Base-by-base conservation (phyloP, 2,113 vertebrate genomes). In the Pampusana beccarii region DNA sequence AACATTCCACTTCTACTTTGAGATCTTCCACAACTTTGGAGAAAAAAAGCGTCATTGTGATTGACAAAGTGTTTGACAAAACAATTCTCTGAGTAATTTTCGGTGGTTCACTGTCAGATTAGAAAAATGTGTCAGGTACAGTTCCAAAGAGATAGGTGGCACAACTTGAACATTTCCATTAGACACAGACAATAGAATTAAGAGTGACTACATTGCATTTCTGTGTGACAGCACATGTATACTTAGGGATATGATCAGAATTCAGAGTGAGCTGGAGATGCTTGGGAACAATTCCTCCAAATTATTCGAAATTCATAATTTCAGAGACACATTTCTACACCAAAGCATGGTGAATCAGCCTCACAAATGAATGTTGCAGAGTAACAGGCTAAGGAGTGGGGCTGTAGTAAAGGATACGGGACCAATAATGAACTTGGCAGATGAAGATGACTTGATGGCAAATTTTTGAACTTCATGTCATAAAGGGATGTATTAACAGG, bases 51-150 rank as follows among this genome's bases (percentile, higher is more conserved):
- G 24, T 57, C 65, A 60, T 44, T 3, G 0, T 70, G 82, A 97
- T 54, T 75, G 79, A 92, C 88, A 82, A 77, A 86, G 64, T 83
- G 34, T 77, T 92, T 90, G 75, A 90, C 71, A 85, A 93, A 95
- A 82, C 54, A 92, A 17, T 77, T 88, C 66, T 92, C n/a, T 25
- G 50, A 91, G 70, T 69, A 69, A 77, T 92, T 94, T 93, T 83
- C 66, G 62, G 26, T 66, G 40, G 51, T 77, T 93, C 50, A 9
- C 54, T 86, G 50, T 93, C 67, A 83, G 44, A 72, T 80, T 66
- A 90, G 54, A 70, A 88, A 86, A 86, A 83, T 66, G 3, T 54
- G 58, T 79, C 51, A 65, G 75, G 58, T 80, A 60, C 1, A 1
- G 13, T 70, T 92, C n/a, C 40, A 83, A 79, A 65, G 74, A 95